These are phyloP conservation scores for Malacoctenus gilli DNA, from an alignment of 2,797 vertebrate genomes.

Conservation along the genomic window DNA sequence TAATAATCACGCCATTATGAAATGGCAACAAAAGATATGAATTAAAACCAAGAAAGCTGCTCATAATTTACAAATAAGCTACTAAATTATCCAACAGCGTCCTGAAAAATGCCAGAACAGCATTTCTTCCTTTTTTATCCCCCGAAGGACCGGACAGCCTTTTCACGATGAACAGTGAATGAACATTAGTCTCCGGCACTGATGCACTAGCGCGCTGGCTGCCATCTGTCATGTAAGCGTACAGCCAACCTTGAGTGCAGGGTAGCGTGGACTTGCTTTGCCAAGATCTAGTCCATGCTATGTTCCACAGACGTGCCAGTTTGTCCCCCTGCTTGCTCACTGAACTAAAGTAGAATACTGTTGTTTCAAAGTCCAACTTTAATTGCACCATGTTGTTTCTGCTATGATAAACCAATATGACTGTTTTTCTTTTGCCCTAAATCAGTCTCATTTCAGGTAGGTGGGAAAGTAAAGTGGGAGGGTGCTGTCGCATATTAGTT, in stretches of 20 bases:
- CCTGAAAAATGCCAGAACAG: constrained; percentile 62
- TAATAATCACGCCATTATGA: constrained; percentile 15
- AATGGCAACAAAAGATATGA: constrained; percentile 10
- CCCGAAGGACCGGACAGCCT: constrained; percentile 52
- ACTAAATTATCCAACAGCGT: constrained; percentile 51
- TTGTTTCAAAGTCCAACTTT: no score
- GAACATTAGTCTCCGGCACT: constrained; percentile 38
- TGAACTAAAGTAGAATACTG: no score
- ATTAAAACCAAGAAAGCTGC: constrained; percentile 30
- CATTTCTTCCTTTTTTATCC: constrained; percentile 60
- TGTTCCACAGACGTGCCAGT: neutral
- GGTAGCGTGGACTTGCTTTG: constrained; percentile 5
- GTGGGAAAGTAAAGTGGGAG: no score
- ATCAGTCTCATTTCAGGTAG: no score
- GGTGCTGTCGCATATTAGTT: no score
- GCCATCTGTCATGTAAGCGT: constrained; percentile 50
- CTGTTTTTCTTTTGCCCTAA: no score
- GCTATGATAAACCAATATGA: no score
- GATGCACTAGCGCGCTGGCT: constrained; percentile 1
- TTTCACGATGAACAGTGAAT: constrained; percentile 50
- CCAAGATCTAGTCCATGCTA: constrained; percentile 1
- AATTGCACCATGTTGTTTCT: no score
- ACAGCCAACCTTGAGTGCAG: constrained; percentile 37
- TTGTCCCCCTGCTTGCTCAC: no score
- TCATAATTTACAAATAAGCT: constrained; percentile 43